Base-by-base conservation (phyloP, 2,888 invertebrate species). In the Hipparchia semele region DNA sequence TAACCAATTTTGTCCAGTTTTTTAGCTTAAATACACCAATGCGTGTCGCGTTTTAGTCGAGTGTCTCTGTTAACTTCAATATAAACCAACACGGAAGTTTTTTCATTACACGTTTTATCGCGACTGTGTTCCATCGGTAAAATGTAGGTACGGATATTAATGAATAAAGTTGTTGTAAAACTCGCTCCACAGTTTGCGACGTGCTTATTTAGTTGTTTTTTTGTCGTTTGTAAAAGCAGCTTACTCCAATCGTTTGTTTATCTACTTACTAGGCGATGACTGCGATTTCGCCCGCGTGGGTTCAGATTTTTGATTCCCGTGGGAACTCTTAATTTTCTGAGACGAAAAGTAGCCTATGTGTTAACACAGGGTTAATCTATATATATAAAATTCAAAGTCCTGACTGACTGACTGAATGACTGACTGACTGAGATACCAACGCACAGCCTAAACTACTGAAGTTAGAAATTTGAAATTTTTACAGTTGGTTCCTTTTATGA, bases 101-200 rank as follows among this genome's bases (percentile, higher is more conserved):
- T 67, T 45, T 67, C 67, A 67, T 67, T 67, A 67, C 54, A 62
- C 46, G 58, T 67, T 67, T 58, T 56, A 58, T 58, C 67, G 56
- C 58, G 58, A 67, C 58, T 46, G 45, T 33, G 58, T 58, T 58
- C 53, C 33, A 65, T 53, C 51, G 51, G 53, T 12, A 53, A 67
- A 49, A 58, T 58, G 67, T 46, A 46, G 56, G 67, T 46, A 46
- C 45, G 56, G 13, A 45, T 13, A 23, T 23, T 23, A 67, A 67
- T 67, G 56, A 67, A 67, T 58, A 67, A 67, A 67, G 65, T 65
- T 64, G 51, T 49, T 6, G 45, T 6, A 13, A 51, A 49, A 62
- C 62, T 23, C 62, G 7, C 61, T 61, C 46, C 8, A 62, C 51
- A 65, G 51, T 65, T 65, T 53, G 23, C 33, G 53, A 65, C 53